A percentile compares a stretch with the other conserved stretches of the same genome.
phyloP scores from a whole-genome alignment of 2,888 invertebrate species.

The Homarus gammarus region DNA sequence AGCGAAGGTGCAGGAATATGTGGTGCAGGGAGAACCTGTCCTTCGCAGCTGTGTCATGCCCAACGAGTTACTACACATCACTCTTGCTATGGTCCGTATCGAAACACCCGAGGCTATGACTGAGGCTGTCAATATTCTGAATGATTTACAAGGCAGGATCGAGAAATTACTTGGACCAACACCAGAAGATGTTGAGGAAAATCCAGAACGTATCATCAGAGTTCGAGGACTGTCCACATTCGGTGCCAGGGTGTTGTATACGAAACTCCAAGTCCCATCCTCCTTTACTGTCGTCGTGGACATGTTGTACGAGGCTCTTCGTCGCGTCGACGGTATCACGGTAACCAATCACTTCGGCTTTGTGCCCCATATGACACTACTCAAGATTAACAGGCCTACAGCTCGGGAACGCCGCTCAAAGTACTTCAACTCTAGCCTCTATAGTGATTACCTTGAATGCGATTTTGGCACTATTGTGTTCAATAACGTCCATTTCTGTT shows the following conservation, averaged over 20 bases:
- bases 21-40: conserved; percentile 78
- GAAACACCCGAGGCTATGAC: conserved; percentile 77
- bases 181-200: not conserved
- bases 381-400: conserved; percentile 79
- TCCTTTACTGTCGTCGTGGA: conserved; percentile 78
- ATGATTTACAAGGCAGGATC: conserved; percentile 51
- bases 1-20: conserved; percentile 78
- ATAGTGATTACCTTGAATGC: conserved; percentile 78
- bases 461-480: conserved; percentile 79
- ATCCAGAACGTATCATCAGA: conserved; percentile 18
- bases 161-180: conserved; percentile 75
- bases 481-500: conserved; percentile 79
- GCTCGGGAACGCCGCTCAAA: conserved; percentile 78
- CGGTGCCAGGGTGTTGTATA: conserved; percentile 79
- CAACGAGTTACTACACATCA: conserved; percentile 79
- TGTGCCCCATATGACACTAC: conserved; percentile 80
- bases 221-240: conserved; percentile 78
- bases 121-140: conserved; percentile 71
- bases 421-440: conserved; percentile 78
- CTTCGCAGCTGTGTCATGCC: conserved; percentile 79
- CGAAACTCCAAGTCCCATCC: conserved; percentile 78
- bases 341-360: conserved; percentile 79
- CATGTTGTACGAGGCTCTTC: conserved; percentile 78
- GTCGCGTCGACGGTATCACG: conserved; percentile 77
- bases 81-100: conserved; percentile 79